These are phyloP conservation scores for Drosophila gunungcola DNA, from an alignment of 1,140 invertebrate genomes.

Conservation along the genomic window DNA sequence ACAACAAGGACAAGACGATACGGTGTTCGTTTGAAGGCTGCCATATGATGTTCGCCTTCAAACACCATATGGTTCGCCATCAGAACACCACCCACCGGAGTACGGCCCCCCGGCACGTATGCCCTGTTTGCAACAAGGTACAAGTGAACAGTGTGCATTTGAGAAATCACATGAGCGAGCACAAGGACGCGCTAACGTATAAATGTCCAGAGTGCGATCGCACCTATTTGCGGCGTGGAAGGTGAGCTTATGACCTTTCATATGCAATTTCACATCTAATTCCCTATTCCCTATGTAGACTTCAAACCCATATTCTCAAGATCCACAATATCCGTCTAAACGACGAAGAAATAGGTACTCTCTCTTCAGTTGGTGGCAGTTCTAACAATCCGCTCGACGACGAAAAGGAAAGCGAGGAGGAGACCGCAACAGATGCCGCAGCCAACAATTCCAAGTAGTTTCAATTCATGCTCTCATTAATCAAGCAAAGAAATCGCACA, in stretches of 20 bases:
- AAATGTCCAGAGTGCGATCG: constrained; percentile 65
- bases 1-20: constrained; percentile 36
- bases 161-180: constrained; percentile 46
- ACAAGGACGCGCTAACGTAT: constrained; percentile 35
- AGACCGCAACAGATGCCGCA: neutral
- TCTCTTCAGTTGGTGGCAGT: constrained; percentile 18
- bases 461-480: neutral
- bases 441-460: constrained; percentile 17
- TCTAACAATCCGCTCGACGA: constrained; percentile 13
- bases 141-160: constrained; percentile 40
- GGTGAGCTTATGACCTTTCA: constrained; percentile 39
- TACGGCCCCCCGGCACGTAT: constrained; percentile 27
- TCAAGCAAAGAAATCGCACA: constrained; percentile 20
- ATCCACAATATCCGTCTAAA: constrained; percentile 51
- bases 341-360: constrained; percentile 41
- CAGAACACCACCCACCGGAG: constrained; percentile 58
- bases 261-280: neutral
- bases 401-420: neutral
- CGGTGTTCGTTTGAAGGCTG: constrained; percentile 58
- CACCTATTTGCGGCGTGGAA: constrained; percentile 50
- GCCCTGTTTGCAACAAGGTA: constrained; percentile 51
- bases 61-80: constrained; percentile 74
- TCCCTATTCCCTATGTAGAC: constrained; percentile 22
- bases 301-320: constrained; percentile 46
- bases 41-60: constrained; percentile 62